These are phyloP conservation scores for Sebastes variabilis DNA, from an alignment of 2,797 vertebrate species.

Conservation along the genomic window DNA sequence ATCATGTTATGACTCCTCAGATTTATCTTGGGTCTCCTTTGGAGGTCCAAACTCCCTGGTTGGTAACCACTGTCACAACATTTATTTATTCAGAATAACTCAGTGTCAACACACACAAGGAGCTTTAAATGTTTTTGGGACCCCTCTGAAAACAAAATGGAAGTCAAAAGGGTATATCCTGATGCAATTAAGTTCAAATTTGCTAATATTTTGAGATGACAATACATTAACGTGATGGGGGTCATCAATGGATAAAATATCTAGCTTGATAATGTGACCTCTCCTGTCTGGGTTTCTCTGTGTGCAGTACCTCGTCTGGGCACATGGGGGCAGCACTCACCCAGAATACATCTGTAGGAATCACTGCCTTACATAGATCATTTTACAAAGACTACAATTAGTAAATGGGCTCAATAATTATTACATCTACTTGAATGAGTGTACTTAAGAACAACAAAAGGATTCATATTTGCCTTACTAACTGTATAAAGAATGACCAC, in stretches of 20 bases:
- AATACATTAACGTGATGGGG: neutral
- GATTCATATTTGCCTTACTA: neutral
- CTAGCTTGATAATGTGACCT: neutral
- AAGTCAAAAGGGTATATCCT: neutral
- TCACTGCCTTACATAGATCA: neutral
- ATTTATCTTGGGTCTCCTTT: neutral
- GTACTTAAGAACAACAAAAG: accelerated
- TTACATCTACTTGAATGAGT: neutral
- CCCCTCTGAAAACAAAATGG: neutral
- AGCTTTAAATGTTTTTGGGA: neutral
- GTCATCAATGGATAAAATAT: neutral
- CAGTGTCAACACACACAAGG: neutral
- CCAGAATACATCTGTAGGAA: neutral
- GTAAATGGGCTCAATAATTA: accelerated
- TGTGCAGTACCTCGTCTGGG: neutral
- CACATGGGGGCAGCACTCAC: conserved; percentile 33
- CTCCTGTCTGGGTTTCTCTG: neutral
- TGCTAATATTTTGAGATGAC: neutral
- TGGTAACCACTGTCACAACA: neutral
- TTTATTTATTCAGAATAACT: neutral
- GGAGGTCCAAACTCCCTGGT: neutral
- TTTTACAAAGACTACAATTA: neutral
- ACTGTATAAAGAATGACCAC: neutral
- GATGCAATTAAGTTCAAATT: neutral
- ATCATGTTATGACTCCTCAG: neutral